A percentile compares a stretch with the other conserved stretches of the same genome.
phyloP scores from a whole-genome alignment of 2,113 vertebrate genomes.

The Physeter macrocephalus region DNA sequence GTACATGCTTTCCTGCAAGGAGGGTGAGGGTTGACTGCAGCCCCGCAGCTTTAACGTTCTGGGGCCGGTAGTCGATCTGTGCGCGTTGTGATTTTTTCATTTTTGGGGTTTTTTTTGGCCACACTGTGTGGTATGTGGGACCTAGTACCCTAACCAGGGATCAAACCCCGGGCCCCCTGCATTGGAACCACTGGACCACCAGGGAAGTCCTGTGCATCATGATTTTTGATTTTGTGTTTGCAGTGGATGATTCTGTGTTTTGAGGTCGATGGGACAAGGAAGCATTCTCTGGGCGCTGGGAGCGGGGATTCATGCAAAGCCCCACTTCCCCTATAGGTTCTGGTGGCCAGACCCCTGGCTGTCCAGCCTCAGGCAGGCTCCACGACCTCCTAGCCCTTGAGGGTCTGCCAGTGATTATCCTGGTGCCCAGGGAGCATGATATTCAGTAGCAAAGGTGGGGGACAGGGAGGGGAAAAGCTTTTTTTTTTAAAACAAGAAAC shows the following conservation, averaged over 20 bases:
- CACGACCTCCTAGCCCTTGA: not conserved
- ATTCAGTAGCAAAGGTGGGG: not conserved
- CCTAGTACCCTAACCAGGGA: too few species aligned
- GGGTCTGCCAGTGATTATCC: not conserved
- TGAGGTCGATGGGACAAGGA: not conserved
- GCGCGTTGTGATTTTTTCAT: accelerated
- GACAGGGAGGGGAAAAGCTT: not conserved
- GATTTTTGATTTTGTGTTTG: not conserved
- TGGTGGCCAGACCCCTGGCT: not conserved
- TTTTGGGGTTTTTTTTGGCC: accelerated
- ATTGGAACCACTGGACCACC: too few species aligned
- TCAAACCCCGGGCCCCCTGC: too few species aligned
- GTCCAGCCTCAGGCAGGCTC: not conserved
- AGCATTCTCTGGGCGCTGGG: accelerated
- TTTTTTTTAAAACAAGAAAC: not conserved
- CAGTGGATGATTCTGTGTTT: not conserved
- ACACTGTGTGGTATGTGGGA: too few species aligned
- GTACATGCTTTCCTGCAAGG: accelerated
- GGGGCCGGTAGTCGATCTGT: accelerated
- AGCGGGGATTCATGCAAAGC: not conserved
- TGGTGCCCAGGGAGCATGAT: not conserved
- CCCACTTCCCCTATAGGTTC: not conserved
- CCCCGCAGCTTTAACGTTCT: too few species aligned
- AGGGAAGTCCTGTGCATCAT: accelerated
- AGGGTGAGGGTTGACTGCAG: not conserved